Percentiles rank a stretch among this genome's conserved stretches.
These are phyloP conservation scores for Eucera pruinosa DNA, from an alignment of 2,888 invertebrate genomes.

Conservation along the genomic window DNA sequence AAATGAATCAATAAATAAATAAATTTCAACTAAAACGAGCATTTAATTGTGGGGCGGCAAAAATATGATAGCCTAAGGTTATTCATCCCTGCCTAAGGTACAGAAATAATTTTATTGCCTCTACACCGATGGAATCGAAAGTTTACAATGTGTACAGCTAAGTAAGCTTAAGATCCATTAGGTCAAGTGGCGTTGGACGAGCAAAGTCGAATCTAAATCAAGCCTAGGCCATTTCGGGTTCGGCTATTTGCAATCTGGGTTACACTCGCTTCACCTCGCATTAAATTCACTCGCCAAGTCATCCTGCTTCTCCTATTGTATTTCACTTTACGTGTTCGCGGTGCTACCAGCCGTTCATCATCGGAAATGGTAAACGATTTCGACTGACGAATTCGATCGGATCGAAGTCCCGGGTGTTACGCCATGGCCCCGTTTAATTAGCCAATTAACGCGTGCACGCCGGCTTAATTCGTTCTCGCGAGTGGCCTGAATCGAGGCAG, in stretches of 20 bases:
- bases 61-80: too few relatives aligned
- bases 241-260: conserved; percentile 30
- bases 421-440: conserved; percentile 55
- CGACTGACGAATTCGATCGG: conserved; percentile 25
- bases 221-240: conserved; percentile 22
- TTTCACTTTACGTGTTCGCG: not conserved
- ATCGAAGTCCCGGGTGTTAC: conserved; percentile 28
- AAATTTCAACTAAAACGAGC: too few relatives aligned
- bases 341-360: not conserved
- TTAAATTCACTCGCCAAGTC: not conserved
- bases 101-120: not conserved
- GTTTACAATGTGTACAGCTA: not conserved
- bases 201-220: conserved; percentile 23
- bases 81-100: too few relatives aligned
- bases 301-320: not conserved
- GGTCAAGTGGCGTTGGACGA: not conserved
- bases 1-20: too few relatives aligned
- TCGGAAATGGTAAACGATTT: not conserved
- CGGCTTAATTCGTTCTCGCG: conserved; percentile 50
- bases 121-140: not conserved
- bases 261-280: not conserved
- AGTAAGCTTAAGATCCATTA: not conserved
- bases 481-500: conserved; percentile 49
- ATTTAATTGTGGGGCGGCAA: too few relatives aligned
- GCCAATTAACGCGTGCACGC: conserved; percentile 63